These are phyloP conservation scores for Tyria jacobaeae DNA, from an alignment of 2,888 invertebrate genomes.

Conservation along the genomic window DNA sequence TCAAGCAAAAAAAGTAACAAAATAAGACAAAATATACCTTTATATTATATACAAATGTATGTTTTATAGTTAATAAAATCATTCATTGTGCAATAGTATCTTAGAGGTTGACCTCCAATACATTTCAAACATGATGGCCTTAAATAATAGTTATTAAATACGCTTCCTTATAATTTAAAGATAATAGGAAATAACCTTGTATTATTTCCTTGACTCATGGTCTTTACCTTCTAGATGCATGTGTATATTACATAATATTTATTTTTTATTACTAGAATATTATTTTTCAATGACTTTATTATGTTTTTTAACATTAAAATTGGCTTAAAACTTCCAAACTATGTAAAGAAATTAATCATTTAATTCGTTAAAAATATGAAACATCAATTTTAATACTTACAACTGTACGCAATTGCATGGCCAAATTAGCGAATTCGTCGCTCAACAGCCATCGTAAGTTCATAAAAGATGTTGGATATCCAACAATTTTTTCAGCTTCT, in stretches of 20 bases:
- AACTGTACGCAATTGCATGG: conserved; percentile 83
- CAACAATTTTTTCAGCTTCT: conserved; percentile 84
- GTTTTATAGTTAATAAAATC: not conserved
- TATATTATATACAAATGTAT: not conserved
- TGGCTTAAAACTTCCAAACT: not conserved
- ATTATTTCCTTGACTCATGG: conserved; percentile 39
- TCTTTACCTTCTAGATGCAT: conserved; percentile 27
- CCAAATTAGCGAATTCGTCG: conserved; percentile 88
- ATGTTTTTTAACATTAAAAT: not conserved
- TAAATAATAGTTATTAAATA: conserved; percentile 13
- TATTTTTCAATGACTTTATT: not conserved
- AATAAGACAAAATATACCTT: too few relatives aligned
- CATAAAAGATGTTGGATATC: conserved; percentile 87
- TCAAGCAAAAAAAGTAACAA: too few relatives aligned
- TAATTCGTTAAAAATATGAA: not conserved
- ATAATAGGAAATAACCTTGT: conserved; percentile 57
- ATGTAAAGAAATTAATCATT: not conserved
- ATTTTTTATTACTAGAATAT: not conserved
- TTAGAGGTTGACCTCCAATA: conserved; percentile 5
- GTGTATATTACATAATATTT: conserved; percentile 55
- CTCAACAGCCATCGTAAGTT: conserved; percentile 87
- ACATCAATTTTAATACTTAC: conserved; percentile 63
- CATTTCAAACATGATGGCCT: conserved; percentile 6
- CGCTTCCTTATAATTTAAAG: conserved; percentile 13
- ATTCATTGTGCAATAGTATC: not conserved